Conservation (phyloP, 2,113 vertebrate genomes). For the Egretta garzetta region DNA sequence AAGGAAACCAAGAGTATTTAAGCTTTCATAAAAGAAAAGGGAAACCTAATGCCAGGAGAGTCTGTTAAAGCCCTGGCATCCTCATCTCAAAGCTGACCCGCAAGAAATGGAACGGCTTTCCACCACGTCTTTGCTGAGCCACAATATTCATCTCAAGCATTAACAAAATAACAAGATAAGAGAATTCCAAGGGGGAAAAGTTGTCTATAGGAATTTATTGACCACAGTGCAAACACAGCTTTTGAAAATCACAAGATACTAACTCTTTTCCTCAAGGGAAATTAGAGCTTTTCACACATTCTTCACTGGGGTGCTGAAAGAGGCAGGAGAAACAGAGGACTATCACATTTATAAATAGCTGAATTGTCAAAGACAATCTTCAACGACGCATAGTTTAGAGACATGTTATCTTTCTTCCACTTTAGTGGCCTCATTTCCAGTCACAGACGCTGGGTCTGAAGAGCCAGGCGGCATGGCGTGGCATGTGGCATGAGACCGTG, state of each 20-base stretch:
- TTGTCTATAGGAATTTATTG: conserved; percentile 48
- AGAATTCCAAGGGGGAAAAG: background rate
- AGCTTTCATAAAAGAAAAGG: conserved; percentile 10
- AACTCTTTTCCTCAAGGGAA: conserved; percentile 49
- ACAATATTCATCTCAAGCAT: background rate
- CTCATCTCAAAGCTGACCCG: background rate
- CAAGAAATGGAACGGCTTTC: background rate
- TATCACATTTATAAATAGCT: conserved; percentile 61
- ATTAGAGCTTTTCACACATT: conserved; percentile 64
- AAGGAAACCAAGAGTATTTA: conserved; percentile 9
- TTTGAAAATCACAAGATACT: conserved; percentile 40
- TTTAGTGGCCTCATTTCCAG: background rate
- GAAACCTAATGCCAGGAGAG: background rate
- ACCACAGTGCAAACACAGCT: background rate
- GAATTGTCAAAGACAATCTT: background rate
- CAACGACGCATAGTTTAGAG: background rate
- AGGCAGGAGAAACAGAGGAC: conserved; percentile 42
- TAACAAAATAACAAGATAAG: background rate
- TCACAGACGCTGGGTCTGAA: fast-evolving
- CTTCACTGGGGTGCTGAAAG: conserved; percentile 32
- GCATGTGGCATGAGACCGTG: fast-evolving
- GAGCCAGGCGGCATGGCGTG: background rate
- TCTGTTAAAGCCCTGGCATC: background rate
- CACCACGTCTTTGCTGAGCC: background rate
- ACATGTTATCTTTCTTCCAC: background rate